A percentile compares a stretch with the other conserved stretches of the same genome.
Conservation (phyloP, 2,888 invertebrate genomes). For the Trisateles emortualis region DNA sequence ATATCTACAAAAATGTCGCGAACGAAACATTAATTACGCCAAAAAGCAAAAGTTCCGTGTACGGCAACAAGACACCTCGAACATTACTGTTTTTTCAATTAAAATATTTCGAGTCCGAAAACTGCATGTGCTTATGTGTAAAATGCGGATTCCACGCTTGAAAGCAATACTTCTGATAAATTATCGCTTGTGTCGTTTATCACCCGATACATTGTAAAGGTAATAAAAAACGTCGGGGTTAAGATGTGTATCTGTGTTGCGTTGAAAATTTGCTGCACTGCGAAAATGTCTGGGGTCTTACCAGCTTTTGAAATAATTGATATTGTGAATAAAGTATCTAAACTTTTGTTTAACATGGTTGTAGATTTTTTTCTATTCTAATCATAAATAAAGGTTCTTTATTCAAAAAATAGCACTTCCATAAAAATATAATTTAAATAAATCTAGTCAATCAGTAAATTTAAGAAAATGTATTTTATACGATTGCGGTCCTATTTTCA, state of each 20-base stretch:
- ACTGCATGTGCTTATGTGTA: too few relatives aligned
- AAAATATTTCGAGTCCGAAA: constrained; percentile 36
- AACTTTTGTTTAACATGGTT: too few relatives aligned
- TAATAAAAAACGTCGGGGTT: constrained; percentile 42
- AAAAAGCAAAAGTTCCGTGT: constrained; percentile 16
- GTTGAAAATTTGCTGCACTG: constrained; percentile 19
- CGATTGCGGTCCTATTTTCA: background rate
- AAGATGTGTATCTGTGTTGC: constrained; percentile 43
- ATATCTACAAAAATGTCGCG: constrained; percentile 1
- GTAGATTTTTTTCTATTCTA: too few relatives aligned
- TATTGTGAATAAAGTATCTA: too few relatives aligned
- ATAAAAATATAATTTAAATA: too few relatives aligned
- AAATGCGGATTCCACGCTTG: constrained; percentile 39
- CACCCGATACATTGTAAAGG: constrained; percentile 44
- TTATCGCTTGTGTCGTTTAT: constrained; percentile 46
- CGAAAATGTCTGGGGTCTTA: constrained; percentile 21
- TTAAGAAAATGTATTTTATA: background rate
- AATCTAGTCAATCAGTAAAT: too few relatives aligned
- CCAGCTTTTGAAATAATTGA: background rate
- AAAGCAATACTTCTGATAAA: constrained; percentile 52
- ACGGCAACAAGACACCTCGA: constrained; percentile 14
- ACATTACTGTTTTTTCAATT: constrained; percentile 37
- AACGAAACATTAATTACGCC: constrained; percentile 14
- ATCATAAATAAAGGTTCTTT: too few relatives aligned
- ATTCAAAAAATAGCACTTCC: too few relatives aligned